Evolutionary conservation across 2,113 vertebrate species (phyloP).

Genomic region (Psittacula cyanocephala): DNA sequence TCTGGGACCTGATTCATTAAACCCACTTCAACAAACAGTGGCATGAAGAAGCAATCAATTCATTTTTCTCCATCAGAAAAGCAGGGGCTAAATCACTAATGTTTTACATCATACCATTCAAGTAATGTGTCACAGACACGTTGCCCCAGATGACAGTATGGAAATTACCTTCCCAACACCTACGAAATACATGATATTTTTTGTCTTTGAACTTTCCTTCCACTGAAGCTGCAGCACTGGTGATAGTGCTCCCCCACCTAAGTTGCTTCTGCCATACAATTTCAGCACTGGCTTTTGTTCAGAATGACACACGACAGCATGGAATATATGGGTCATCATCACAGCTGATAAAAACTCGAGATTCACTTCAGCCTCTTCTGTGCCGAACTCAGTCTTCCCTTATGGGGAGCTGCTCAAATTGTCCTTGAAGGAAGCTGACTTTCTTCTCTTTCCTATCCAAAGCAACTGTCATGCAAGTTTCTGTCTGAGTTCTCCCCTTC

Average conservation of each 20-base stretch:
- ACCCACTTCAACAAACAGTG: background rate
- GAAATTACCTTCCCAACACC: background rate
- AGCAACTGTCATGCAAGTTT: background rate
- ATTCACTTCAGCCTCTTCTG: background rate
- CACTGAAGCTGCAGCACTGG: background rate
- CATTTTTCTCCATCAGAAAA: background rate
- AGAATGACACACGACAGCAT: background rate
- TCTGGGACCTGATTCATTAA: constrained; percentile 38
- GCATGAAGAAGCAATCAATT: background rate
- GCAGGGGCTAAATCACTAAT: background rate
- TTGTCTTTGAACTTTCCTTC: background rate
- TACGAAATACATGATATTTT: background rate
- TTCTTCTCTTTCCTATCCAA: background rate
- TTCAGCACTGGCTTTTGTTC: background rate
- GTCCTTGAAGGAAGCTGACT: background rate
- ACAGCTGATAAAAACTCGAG: background rate
- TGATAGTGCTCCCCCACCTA: background rate
- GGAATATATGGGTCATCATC: background rate
- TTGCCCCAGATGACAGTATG: background rate
- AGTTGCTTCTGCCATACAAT: background rate
- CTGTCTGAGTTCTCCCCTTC: background rate
- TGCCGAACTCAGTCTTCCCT: background rate
- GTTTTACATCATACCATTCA: background rate
- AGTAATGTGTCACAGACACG: background rate
- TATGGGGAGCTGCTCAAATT: background rate